Base-by-base conservation (phyloP, 2,797 vertebrate species). In the Huso huso region DNA sequence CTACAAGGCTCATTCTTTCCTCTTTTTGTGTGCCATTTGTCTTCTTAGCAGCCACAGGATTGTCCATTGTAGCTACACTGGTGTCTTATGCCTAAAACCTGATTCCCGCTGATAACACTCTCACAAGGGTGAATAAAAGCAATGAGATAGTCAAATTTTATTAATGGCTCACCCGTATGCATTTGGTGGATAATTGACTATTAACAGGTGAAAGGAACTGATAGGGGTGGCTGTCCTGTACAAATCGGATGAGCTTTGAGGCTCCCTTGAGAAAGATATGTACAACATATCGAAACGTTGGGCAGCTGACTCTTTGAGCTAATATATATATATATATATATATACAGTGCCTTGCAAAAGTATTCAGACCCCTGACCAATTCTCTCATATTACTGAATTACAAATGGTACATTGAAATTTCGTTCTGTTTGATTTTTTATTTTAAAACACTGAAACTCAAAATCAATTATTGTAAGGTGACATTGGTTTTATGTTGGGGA, bases 201-300 rank as follows among this genome's bases (percentile, higher is more conserved):
- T 94, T 94, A 93, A 88, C 95, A 98, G 95, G 94, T 98, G 95
- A 98, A 92, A 90, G 90, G 89, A 93, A 86, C 92, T 90, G 96
- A 98, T 99, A 98, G 92, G 86, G 86, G 82, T 81, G 82, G 80
- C 84, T 86, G 88, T 86, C 81, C 15, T 67, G 74, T 72, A 86
- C 84, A 90, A 94, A 94, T 96, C 90, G 86, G 95, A 94, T 93
- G 86, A 88, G 87, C 80, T 71, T 77, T 77, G 95, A 99, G 18
- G 18, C 18, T 18, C 18, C 18, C 18, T 18, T 18, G 18, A 18
- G 18, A 18, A 18, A 18, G 18, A 18, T 18, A 18, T 18, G 18
- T 2, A 18, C 1, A 18, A 18, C 18, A 18, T 18, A 18, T 18
- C 18, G 18, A 18, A 18, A 18, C 2, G 18, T 18, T 18, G 18